Evolutionary conservation across 2,797 vertebrate species (phyloP).

Genomic region (Etheostoma perlongum): DNA sequence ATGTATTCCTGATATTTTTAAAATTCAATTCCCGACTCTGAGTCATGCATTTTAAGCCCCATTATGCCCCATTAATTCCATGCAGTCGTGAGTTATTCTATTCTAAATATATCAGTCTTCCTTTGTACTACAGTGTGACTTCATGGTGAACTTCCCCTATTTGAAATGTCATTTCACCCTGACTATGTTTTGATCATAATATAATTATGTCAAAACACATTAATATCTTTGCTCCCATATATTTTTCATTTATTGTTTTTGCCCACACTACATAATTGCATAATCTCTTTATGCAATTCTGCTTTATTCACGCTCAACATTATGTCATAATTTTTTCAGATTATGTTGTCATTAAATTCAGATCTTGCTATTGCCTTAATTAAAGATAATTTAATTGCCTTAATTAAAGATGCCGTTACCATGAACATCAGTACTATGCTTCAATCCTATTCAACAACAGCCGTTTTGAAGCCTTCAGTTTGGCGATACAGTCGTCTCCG

Average conservation of each 20-base stretch:
- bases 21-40: slow-evolving; percentile 8
- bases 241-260: not conserved
- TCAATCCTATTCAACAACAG: no score
- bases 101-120: slow-evolving; percentile 8
- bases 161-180: slow-evolving; percentile 8
- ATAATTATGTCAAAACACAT: not conserved
- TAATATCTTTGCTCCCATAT: not conserved
- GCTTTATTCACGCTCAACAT: not conserved
- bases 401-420: no score
- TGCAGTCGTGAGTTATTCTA: not conserved
- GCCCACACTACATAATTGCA: not conserved
- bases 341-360: not conserved
- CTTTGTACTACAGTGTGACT: not conserved
- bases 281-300: not conserved
- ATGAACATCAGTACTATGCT: no score
- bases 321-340: not conserved
- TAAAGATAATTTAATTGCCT: not conserved
- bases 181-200: not conserved
- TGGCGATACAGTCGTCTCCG: no score
- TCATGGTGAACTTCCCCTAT: not conserved
- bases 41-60: slow-evolving; percentile 21
- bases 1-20: slow-evolving; percentile 8
- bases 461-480: no score
- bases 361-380: not conserved
- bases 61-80: slow-evolving; percentile 16